Base-by-base conservation (phyloP, 2,113 vertebrate species). In the Bujurquina vittata region DNA sequence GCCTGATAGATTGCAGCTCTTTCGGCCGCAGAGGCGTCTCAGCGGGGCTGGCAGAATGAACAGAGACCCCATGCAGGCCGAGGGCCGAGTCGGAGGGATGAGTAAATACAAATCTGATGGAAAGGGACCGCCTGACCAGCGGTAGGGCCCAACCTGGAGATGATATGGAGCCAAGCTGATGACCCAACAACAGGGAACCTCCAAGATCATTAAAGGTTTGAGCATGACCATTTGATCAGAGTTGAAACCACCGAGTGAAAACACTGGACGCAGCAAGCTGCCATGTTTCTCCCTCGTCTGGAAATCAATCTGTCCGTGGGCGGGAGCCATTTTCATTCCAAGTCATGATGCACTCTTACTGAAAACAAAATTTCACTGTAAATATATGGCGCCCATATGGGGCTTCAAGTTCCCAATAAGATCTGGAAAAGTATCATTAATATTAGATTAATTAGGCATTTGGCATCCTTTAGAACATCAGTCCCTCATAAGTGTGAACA, bases 41-140 rank as follows among this genome's bases (percentile, higher is more conserved):
- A 90, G 91, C 91, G 76, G 92, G 93, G n/a, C 77, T 89, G 93
- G 91, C 91, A 89, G 91, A 92, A 89, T 82, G 90, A 95, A 94
- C 93, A 94, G 93, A 95, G 93, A 94, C 93, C 92, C 85, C 91
- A 75, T 93, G 91, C 89, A 72, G 93, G 86, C 87, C 6, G 31
- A 85, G 84, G 93, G 92, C 78, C 90, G 91, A 94, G 90, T 89
- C 86, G 91, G 84, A 92, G 93, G 89, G 91, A 94, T 46, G 89
- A 87, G 89, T 93, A 94, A 95, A 95, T 91, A 94, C 86, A 84
- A 82, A 77, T 84, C 87, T 90, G 86, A 91, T 87, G 91, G 90
- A 93, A 93, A 90, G 87, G 85, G 91, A 88, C 77, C 40, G 83
- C 79, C 92, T 79, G 87, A 90, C 87, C 90, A 87, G 93, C 89